Conservation (phyloP, 1,140 invertebrate species). For the Trichonephila inaurata region DNA sequence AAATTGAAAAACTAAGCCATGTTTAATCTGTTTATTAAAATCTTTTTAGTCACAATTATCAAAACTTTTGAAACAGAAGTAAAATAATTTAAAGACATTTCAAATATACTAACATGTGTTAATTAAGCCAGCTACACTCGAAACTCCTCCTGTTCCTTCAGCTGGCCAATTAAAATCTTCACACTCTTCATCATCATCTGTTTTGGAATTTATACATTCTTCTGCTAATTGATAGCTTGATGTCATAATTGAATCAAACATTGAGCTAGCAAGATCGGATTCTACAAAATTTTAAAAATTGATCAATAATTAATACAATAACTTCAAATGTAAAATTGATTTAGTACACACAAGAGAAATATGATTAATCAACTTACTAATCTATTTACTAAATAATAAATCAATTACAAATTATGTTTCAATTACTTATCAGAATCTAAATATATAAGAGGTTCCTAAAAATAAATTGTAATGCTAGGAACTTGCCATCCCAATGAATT, state of each 20-base stretch:
- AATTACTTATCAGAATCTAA: no score
- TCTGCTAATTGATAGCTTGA: constrained; percentile 96
- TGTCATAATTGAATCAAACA: constrained; percentile 97
- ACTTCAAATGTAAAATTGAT: background rate
- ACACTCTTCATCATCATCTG: constrained; percentile 82
- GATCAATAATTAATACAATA: background rate
- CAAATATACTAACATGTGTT: constrained; percentile 17
- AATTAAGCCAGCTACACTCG: constrained; percentile 77
- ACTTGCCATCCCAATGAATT: no score
- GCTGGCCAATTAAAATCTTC: constrained; percentile 82
- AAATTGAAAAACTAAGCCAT: no score
- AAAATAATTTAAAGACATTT: no score
- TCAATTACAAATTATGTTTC: no score
- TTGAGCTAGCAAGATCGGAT: constrained; percentile 83
- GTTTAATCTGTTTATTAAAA: no score
- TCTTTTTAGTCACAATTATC: no score
- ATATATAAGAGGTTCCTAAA: no score
- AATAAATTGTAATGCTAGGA: no score
- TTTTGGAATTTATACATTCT: constrained; percentile 89
- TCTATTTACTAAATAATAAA: no score
- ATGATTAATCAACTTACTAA: no score
- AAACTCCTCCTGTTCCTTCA: constrained; percentile 86
- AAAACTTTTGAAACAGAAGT: no score
- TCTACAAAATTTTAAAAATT: background rate
- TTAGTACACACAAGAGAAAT: background rate